These are phyloP conservation scores for Notolabrus celidotus DNA, from an alignment of 2,797 vertebrate genomes.

Conservation along the genomic window DNA sequence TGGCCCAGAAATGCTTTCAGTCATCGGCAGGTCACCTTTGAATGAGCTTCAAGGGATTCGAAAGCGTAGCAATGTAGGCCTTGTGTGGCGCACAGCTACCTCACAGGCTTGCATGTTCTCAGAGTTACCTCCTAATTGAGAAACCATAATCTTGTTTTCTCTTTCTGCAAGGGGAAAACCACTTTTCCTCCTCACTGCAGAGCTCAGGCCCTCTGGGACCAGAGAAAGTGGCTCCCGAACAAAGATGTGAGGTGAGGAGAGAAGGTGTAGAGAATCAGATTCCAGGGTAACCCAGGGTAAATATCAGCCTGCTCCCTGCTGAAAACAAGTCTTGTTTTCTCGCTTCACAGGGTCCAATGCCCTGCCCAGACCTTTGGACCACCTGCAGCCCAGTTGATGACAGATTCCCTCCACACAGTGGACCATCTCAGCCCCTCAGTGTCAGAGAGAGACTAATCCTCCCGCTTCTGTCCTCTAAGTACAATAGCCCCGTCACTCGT, in stretches of 20 bases:
- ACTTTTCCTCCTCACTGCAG: slow-evolving; percentile 57
- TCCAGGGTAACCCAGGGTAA: slow-evolving; percentile 66
- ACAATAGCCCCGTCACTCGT: slow-evolving; percentile 77
- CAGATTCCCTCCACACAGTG: slow-evolving; percentile 75
- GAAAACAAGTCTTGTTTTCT: slow-evolving; percentile 75
- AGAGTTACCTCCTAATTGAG: slow-evolving; percentile 51
- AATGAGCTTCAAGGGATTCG: slow-evolving; percentile 58
- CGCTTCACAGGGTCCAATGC: slow-evolving; percentile 52
- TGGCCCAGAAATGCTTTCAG: slow-evolving; percentile 64
- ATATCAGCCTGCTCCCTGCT: slow-evolving; percentile 63
- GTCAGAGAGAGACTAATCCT: slow-evolving; percentile 77
- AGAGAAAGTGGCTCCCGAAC: slow-evolving; percentile 58
- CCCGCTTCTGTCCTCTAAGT: slow-evolving; percentile 56
- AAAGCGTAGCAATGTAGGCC: slow-evolving; percentile 24
- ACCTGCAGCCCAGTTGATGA: slow-evolving; percentile 78
- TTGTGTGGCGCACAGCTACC: slow-evolving; percentile 13
- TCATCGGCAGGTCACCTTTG: slow-evolving; percentile 77
- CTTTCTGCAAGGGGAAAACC: slow-evolving; percentile 46
- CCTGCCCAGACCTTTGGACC: slow-evolving; percentile 70
- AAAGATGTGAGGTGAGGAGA: slow-evolving; percentile 64
- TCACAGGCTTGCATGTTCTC: slow-evolving; percentile 34
- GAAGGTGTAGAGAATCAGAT: slow-evolving; percentile 73
- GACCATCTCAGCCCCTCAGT: slow-evolving; percentile 57
- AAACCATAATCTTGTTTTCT: slow-evolving; percentile 66
- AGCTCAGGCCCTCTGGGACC: slow-evolving; percentile 57